Base-by-base conservation (phyloP, 2,797 vertebrate genomes). In the Anguilla pacifica region DNA sequence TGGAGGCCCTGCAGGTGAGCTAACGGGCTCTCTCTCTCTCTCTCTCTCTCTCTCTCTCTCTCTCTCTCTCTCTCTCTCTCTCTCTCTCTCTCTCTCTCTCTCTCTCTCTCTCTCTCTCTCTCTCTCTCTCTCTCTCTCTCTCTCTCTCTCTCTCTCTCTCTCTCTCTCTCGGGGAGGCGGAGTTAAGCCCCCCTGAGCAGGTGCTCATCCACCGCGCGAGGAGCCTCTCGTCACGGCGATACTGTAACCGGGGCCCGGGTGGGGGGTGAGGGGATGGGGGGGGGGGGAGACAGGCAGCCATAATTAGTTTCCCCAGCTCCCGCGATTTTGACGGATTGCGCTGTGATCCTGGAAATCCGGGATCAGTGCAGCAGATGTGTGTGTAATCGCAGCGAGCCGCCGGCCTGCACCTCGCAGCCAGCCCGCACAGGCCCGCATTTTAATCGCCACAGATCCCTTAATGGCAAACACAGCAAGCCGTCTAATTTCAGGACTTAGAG, bases 281-380 rank as follows among this genome's bases (percentile, higher is more conserved):
- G 70, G 70, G 70, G 7, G 28, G 57, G 70, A 0, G 28, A 3
- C 7, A 2, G 28, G n/a, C 9, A 28, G 15, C 31, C 2, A 19
- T 85, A 85, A 96, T 95, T 94, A 92, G 91, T 87, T 94, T 90
- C 90, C 25, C 84, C 87, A 79, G 86, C 84, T 64, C 79, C 87
- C n/a, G 25, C 81, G 53, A 53, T 77, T 88, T 89, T 90, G 88
- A 35, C 81, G 87, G 89, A 88, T 85, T 28, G 87, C 84, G 28
- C 86, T 91, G 89, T 95, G 94, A 96, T 95, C 94, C 93, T 92
- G 93, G 94, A 95, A 96, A 96, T 96, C 95, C 94, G 90, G 93
- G 95, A 95, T 96, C 94, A 93, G 92, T 67, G 87, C 91, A 87
- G 93, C 93, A 93, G 95, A 95, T 95, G 94, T 86, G 87, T 89